Percentiles rank a stretch among this genome's conserved stretches.
phyloP scores from a whole-genome alignment of 1,140 invertebrate genomes.

The Maconellicoccus hirsutus region DNA sequence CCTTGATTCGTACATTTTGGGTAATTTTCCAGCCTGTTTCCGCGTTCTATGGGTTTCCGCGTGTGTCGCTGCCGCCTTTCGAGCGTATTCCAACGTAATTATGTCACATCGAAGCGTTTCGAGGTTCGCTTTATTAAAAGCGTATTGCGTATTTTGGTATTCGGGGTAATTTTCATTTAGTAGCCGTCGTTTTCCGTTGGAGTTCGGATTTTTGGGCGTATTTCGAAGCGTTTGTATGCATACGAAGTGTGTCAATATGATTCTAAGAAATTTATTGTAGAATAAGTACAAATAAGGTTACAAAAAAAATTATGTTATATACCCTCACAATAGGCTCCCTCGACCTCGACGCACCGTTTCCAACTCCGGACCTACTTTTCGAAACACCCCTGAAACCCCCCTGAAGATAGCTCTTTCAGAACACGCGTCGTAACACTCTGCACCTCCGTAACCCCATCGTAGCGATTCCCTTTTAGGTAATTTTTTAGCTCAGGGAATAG shows the following conservation, averaged over 20 bases:
- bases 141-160: too few relatives aligned
- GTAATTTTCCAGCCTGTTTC: too few relatives aligned
- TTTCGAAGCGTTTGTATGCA: too few relatives aligned
- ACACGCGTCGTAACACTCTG: constrained; percentile 24
- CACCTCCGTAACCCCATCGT: constrained; percentile 26
- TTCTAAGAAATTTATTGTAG: constrained; percentile 7
- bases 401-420: constrained; percentile 16
- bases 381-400: constrained; percentile 3
- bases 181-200: too few relatives aligned
- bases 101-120: too few relatives aligned
- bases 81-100: too few relatives aligned
- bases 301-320: neutral
- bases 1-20: too few relatives aligned
- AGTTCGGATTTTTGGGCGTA: too few relatives aligned
- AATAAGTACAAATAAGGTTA: neutral
- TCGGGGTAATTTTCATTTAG: too few relatives aligned
- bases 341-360: neutral
- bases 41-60: too few relatives aligned
- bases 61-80: too few relatives aligned
- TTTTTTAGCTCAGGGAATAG: constrained; percentile 30
- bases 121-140: too few relatives aligned
- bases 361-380: neutral
- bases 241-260: constrained; percentile 25
- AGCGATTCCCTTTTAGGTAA: constrained; percentile 28
- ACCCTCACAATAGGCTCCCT: constrained; percentile 15